Base-by-base conservation (phyloP, 1,140 invertebrate genomes). In the Plodia interpunctella region DNA sequence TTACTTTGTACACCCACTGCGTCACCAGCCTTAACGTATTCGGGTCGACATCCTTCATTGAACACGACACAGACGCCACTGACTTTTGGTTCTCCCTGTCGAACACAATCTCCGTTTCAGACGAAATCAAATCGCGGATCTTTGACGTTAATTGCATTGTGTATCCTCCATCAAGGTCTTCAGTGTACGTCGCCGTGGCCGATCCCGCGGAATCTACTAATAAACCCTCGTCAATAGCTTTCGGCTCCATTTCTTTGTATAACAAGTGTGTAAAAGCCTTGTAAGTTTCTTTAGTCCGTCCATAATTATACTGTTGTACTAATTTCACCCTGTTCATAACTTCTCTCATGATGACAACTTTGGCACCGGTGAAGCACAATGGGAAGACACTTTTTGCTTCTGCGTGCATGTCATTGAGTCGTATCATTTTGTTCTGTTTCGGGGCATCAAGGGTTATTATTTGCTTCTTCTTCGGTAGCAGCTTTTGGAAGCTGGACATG, bases 331-430 rank as follows among this genome's bases (percentile, higher is more conserved):
- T 83, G 38, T 86, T 73, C 63, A 85, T 57, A 52, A 87, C 64
- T 60, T 83, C 78, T 35, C 83, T 73, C 18, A 78, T 25, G n/a
- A 87, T 66, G 13, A 83, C 72, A 0, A 87, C 63, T 56, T 76
- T 81, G n/a, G 84, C 77, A 18, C 86, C 86, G 21, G 78, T 63
- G 59, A 89, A 89, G 57, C 86, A 89, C 53, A 75, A 72, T 10
- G 86, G 86, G 51, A 87, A 88, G 5, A 83, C 80, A 51, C 66
- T 79, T 30, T 88, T 88, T 0, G 86, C 83, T 57, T 88, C 84
- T 21, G 66, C 60, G 57, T 88, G 84, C 13, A 88, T 65, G 65
- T 86, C 78, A 68, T 66, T 75, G 18, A 88, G 69, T 49, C 75
- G 72, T 54, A 67, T 78, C 63, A 80, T 55, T 21, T 71, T 25